These are phyloP conservation scores for Rostratula benghalensis DNA, from an alignment of 2,113 vertebrate species.

Conservation along the genomic window DNA sequence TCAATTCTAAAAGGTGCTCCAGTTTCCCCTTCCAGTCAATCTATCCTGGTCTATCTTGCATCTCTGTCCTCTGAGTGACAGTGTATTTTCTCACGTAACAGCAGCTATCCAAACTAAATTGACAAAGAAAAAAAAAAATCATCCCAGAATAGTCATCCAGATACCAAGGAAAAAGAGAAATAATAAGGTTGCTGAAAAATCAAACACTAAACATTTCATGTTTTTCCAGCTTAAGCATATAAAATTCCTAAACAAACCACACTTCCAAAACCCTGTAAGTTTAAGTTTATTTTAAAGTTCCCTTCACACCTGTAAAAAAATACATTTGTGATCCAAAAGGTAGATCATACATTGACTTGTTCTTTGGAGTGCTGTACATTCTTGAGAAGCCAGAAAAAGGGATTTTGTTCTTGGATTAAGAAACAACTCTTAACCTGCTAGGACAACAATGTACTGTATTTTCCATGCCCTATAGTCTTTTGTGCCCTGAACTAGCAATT, in stretches of 20 bases:
- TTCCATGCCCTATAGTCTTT: not conserved
- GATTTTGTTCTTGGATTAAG: not conserved
- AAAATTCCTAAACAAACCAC: not conserved
- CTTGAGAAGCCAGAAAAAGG: not conserved
- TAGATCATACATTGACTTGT: not conserved
- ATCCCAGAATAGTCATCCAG: not conserved
- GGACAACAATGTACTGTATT: not conserved
- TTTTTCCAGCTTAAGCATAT: not conserved
- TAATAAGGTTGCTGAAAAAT: not conserved
- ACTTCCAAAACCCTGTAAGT: not conserved
- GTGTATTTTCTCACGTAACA: not conserved
- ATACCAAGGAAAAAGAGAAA: not conserved
- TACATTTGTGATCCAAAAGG: not conserved
- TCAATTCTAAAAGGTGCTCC: fast-evolving
- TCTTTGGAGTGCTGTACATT: not conserved
- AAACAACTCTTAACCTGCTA: not conserved
- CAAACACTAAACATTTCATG: not conserved
- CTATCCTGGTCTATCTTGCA: fast-evolving
- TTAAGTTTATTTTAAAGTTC: not conserved
- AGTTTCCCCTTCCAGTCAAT: not conserved
- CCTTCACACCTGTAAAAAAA: not conserved
- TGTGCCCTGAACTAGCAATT: not conserved
- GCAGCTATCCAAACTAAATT: not conserved
- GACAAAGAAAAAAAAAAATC: not conserved
- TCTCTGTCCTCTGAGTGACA: not conserved